Conservation (phyloP, 2,888 invertebrate genomes). For the Epirrita christyi region DNA sequence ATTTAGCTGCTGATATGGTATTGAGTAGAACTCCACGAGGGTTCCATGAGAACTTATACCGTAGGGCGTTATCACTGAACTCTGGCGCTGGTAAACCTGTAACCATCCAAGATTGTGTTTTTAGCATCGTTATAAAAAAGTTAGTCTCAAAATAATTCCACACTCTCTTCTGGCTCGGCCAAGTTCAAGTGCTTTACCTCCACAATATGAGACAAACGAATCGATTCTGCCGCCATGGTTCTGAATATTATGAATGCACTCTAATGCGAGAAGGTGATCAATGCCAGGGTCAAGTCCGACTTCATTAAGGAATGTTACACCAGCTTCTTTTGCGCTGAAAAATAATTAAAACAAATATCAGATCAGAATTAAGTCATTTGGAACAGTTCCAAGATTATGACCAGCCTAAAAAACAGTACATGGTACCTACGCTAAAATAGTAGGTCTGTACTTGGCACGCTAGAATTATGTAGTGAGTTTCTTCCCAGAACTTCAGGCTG, state of each 20-base stretch:
- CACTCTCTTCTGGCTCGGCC: too few relatives aligned
- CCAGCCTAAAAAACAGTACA: too few relatives aligned
- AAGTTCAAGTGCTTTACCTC: slow-evolving; percentile 76
- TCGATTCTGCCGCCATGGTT: slow-evolving; percentile 95
- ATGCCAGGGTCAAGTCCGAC: slow-evolving; percentile 99
- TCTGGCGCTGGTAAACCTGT: slow-evolving; percentile 97
- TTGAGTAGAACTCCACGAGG: slow-evolving; percentile 97
- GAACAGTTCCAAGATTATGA: background rate
- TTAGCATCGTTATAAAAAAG: too few relatives aligned
- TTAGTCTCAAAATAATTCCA: too few relatives aligned
- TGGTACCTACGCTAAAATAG: too few relatives aligned
- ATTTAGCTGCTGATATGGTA: slow-evolving; percentile 95
- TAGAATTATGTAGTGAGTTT: too few relatives aligned
- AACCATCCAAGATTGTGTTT: slow-evolving; percentile 9
- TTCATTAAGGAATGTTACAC: slow-evolving; percentile 97
- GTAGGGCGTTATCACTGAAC: slow-evolving; percentile 94
- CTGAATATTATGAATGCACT: slow-evolving; percentile 97
- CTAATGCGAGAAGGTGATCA: slow-evolving; percentile 97
- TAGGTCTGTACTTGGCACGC: too few relatives aligned
- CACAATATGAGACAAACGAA: slow-evolving; percentile 98
- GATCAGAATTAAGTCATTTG: background rate
- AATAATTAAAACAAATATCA: background rate
- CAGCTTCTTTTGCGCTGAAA: slow-evolving; percentile 92
- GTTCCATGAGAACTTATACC: slow-evolving; percentile 99
- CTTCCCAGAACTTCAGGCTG: too few relatives aligned